Base-by-base conservation (phyloP, 2,888 invertebrate species). In the Strigamia crassipes region DNA sequence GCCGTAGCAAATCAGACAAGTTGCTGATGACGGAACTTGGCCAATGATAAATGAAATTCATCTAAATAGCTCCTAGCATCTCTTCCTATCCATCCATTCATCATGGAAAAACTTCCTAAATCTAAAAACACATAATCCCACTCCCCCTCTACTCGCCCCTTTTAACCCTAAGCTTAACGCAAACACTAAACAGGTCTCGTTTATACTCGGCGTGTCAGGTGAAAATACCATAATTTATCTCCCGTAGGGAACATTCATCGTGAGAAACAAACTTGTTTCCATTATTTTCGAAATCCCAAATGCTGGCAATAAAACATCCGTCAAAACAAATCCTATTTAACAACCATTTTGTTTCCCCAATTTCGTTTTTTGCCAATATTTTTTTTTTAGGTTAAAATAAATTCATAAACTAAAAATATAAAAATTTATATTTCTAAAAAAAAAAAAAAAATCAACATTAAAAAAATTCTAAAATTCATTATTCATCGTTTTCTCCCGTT, bases 41-140 rank as follows among this genome's bases (percentile, higher is more conserved):
- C 27, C 73, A 73, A 73, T 73, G 73, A 73, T 73, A 73, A 73
- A 73, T 73, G 73, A 73, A 73, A 73, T 73, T 73, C 73, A 73
- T 73, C 73, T 73, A 73, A 73, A 73, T 73, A 27, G 31, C 27
- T 31, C 31, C 23, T 73, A 27, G 27, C 73, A 73, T 73, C 73
- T 73, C 73, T 73, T 73, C 27, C 73, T 73, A 73, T 73, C 73
- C 73, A 27, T 73, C 73, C 73, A 73, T 73, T 73, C 73, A 73
- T 73, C 73, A 27, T 61, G 23, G 73, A n/a, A 73, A 73, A 73
- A 73, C 27, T 10, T 73, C 73, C 12, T 27, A 73, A 73, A 73
- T 73, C 73, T 73, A n/a, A 73, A 73, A 73, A 73, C 73, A 73
- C 31, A 73, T 73, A 23, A 73, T 15, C 31, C 73, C 13, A 38